These are phyloP conservation scores for Garrulus glandarius DNA, from an alignment of 2,797 vertebrate genomes.

Conservation along the genomic window DNA sequence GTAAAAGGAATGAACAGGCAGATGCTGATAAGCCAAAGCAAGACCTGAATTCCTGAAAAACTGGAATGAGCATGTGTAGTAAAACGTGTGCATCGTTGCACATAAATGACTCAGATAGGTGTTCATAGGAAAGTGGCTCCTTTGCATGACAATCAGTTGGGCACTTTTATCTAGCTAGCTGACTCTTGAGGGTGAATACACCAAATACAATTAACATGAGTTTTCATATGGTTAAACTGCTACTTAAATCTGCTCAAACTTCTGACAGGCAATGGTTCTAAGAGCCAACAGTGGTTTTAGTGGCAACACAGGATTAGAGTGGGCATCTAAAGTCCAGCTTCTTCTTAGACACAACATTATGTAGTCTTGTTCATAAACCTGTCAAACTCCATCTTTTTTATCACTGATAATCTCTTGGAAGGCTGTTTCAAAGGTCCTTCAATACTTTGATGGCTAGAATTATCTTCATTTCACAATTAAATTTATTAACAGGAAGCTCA, in stretches of 20 bases:
- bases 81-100: not conserved
- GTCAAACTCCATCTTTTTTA: not conserved
- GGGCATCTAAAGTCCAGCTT: not conserved
- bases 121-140: not conserved
- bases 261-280: not conserved
- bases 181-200: not conserved
- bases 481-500: not conserved
- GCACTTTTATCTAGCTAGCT: not conserved
- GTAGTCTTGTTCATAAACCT: not conserved
- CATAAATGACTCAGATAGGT: not conserved
- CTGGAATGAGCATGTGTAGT: not conserved
- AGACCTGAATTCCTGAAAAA: constrained; percentile 25
- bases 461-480: not conserved
- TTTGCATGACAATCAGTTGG: not conserved
- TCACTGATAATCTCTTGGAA: not conserved
- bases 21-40: not conserved
- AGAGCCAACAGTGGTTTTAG: not conserved
- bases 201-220: not conserved
- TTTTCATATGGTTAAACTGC: not conserved
- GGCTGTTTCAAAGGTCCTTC: not conserved
- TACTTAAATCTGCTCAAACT: not conserved
- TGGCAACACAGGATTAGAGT: not conserved
- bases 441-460: not conserved
- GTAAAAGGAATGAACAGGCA: not conserved
- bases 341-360: not conserved